A percentile compares a stretch with the other conserved stretches of the same genome.
These are phyloP conservation scores for Bufo bufo DNA, from an alignment of 2,113 vertebrate species.

Conservation along the genomic window DNA sequence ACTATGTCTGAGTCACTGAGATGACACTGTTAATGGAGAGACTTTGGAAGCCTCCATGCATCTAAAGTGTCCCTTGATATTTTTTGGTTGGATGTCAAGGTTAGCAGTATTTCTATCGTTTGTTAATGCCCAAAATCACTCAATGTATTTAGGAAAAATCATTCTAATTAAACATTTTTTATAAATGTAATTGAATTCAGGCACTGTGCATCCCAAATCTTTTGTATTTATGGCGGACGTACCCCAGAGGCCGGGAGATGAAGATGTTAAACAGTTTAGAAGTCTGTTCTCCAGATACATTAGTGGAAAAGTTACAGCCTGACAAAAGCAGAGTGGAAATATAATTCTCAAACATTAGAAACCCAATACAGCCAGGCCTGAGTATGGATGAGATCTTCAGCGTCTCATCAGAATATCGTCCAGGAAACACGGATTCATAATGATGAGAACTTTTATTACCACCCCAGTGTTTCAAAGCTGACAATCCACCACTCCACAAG, in stretches of 20 bases:
- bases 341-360: conserved; percentile 35
- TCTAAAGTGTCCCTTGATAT: no score
- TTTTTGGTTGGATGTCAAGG: no score
- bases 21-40: no score
- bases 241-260: conserved; percentile 7
- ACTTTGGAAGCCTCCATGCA: no score
- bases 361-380: conserved; percentile 20
- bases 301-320: conserved; percentile 33
- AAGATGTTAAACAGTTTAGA: conserved; percentile 42
- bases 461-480: background rate
- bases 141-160: no score
- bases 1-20: no score
- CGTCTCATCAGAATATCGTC: background rate
- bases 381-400: conserved; percentile 17
- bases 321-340: background rate
- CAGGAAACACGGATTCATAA: background rate
- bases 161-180: no score
- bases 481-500: background rate
- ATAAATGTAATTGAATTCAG: background rate
- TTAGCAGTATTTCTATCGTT: no score
- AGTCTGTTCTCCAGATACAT: conserved; percentile 24
- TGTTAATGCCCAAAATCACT: no score
- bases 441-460: background rate
- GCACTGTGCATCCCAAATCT: background rate
- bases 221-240: background rate